A percentile compares a stretch with the other conserved stretches of the same genome.
These are phyloP conservation scores for Crotalus tigris DNA, from an alignment of 2,113 vertebrate species.

Conservation along the genomic window DNA sequence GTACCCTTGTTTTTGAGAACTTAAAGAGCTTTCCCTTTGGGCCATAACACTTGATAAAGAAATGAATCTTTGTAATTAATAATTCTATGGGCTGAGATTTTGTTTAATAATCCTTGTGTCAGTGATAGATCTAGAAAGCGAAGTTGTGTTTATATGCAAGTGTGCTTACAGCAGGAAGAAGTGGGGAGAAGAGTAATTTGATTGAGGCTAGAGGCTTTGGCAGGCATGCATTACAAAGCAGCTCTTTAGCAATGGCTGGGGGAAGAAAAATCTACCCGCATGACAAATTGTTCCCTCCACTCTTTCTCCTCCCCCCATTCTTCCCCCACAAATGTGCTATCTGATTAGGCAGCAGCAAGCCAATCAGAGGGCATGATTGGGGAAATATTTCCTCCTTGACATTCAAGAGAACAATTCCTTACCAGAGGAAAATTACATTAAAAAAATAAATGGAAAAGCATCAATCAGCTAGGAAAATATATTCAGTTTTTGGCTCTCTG, in stretches of 20 bases:
- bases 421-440: constrained; percentile 70
- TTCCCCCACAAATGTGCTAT: constrained; percentile 48
- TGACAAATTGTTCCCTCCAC: constrained; percentile 65
- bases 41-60: constrained; percentile 76
- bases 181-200: constrained; percentile 53
- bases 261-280: neutral
- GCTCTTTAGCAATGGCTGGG: constrained; percentile 65
- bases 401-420: constrained; percentile 73
- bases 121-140: constrained; percentile 74
- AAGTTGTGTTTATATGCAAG: constrained; percentile 50
- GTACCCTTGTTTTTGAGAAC: constrained; percentile 55
- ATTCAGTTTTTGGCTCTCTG: constrained; percentile 66
- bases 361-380: constrained; percentile 67
- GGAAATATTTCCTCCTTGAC: constrained; percentile 75
- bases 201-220: constrained; percentile 62
- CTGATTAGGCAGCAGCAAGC: constrained; percentile 69
- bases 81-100: constrained; percentile 74
- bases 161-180: constrained; percentile 17
- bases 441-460: constrained; percentile 78
- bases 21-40: constrained; percentile 69
- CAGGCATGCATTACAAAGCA: constrained; percentile 64
- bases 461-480: constrained; percentile 73
- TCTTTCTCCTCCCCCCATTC: constrained; percentile 30
- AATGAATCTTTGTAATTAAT: constrained; percentile 77
- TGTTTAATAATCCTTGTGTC: constrained; percentile 80